These are phyloP conservation scores for Napeogenes sylphis DNA, from an alignment of 2,888 invertebrate genomes.

Conservation along the genomic window DNA sequence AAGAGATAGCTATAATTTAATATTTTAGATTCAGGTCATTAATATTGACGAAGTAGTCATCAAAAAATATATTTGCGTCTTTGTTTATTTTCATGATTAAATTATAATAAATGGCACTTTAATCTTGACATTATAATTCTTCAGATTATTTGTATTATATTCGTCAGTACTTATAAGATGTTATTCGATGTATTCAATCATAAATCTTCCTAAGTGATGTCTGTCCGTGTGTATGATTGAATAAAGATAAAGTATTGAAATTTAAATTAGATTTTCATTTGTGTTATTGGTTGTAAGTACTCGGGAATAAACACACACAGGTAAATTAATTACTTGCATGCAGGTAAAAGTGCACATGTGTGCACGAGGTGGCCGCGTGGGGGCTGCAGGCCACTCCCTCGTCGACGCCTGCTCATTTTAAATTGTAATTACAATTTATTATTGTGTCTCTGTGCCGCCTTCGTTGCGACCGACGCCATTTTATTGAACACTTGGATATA, in stretches of 20 bases:
- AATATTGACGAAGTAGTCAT: constrained; percentile 4
- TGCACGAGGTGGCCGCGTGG: constrained; percentile 59
- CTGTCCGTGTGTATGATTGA: no score
- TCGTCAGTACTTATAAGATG: no score
- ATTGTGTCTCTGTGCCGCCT: constrained; percentile 76
- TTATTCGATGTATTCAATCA: no score
- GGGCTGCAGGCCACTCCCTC: constrained; percentile 69
- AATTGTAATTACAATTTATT: constrained; percentile 79
- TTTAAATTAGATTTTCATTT: constrained; percentile 5
- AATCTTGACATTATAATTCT: no score
- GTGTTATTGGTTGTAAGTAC: constrained; percentile 29
- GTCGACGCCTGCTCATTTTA: constrained; percentile 76
- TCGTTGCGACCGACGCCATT: constrained; percentile 69
- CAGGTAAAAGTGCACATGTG: constrained; percentile 66
- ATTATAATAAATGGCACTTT: no score
- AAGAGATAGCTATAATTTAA: constrained; percentile 25
- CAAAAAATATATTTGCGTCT: background rate
- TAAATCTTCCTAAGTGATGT: no score
- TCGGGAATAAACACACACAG: constrained; percentile 37
- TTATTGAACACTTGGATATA: constrained; percentile 53
- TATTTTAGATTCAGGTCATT: constrained; percentile 24
- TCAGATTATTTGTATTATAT: no score
- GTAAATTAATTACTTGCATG: constrained; percentile 56
- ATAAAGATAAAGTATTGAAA: no score
- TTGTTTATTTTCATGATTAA: no score